Evolutionary conservation across 2,797 vertebrate genomes (phyloP).

Genomic region (Coregonus ussuriensis): DNA sequence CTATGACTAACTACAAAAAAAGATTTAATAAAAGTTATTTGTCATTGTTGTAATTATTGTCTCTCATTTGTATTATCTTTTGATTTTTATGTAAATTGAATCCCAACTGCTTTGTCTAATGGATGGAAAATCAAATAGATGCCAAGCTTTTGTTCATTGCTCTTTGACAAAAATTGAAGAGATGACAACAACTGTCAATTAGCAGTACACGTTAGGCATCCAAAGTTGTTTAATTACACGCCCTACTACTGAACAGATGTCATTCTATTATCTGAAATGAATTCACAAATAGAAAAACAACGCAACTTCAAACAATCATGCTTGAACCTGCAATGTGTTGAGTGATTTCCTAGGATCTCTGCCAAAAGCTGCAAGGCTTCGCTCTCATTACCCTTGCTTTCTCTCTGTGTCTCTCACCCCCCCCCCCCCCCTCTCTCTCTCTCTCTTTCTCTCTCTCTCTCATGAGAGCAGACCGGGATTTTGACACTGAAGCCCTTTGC

Average conservation of each 20-base stretch:
- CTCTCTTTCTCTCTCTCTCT: slow-evolving; percentile 27
- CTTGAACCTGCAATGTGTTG: slow-evolving; percentile 45
- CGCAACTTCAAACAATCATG: slow-evolving; percentile 61
- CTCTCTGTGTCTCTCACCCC: slow-evolving; percentile 19
- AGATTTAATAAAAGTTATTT: slow-evolving; percentile 77
- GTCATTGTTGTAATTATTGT: slow-evolving; percentile 50
- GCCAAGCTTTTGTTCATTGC: background rate
- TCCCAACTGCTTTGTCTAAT: slow-evolving; percentile 24
- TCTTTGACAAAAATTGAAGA: background rate
- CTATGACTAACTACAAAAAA: slow-evolving; percentile 72
- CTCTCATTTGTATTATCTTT: slow-evolving; percentile 48
- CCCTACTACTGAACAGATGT: slow-evolving; percentile 52
- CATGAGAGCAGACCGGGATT: background rate
- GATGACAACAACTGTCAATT: slow-evolving; percentile 8
- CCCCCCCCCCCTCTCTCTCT: no score
- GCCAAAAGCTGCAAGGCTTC: slow-evolving; percentile 35
- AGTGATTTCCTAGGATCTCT: slow-evolving; percentile 22
- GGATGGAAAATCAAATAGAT: background rate
- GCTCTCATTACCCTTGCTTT: no score
- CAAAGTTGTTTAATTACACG: slow-evolving; percentile 37
- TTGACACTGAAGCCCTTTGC: background rate
- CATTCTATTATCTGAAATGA: slow-evolving; percentile 58
- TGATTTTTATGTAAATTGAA: slow-evolving; percentile 28
- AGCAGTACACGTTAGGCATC: slow-evolving; percentile 34
- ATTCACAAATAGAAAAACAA: slow-evolving; percentile 43